Conservation (phyloP, 2,113 vertebrate species). For the Carassius gibelio region DNA sequence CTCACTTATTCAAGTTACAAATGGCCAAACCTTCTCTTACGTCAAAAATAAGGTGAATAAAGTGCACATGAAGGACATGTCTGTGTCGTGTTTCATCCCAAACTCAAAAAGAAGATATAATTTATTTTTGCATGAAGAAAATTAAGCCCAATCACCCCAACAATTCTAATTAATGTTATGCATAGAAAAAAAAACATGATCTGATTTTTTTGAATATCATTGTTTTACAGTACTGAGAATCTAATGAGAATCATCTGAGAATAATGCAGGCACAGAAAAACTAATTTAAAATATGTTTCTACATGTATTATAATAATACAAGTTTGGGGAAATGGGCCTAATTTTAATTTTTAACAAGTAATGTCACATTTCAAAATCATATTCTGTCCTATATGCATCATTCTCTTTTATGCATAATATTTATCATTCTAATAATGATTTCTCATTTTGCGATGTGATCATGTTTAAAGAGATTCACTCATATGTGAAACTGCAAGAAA, state of each 20-base stretch:
- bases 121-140: not conserved
- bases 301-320: not conserved
- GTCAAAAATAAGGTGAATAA: not conserved
- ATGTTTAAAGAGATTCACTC: not conserved
- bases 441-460: not conserved
- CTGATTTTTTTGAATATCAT: not conserved
- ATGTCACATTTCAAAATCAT: not conserved
- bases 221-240: not conserved
- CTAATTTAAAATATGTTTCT: not conserved
- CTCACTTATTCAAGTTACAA: not conserved
- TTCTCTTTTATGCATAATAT: not conserved
- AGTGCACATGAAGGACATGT: not conserved
- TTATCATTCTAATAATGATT: not conserved
- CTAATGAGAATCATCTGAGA: not conserved
- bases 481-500: not conserved
- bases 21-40: not conserved
- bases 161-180: not conserved
- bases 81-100: not conserved
- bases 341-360: not conserved
- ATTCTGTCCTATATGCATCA: not conserved
- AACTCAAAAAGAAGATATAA: not conserved
- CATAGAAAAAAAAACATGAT: not conserved
- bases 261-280: not conserved
- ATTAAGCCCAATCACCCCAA: not conserved
- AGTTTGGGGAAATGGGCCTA: not conserved